Conservation (phyloP, 2,113 vertebrate genomes). For the Diglossa brunneiventris region DNA sequence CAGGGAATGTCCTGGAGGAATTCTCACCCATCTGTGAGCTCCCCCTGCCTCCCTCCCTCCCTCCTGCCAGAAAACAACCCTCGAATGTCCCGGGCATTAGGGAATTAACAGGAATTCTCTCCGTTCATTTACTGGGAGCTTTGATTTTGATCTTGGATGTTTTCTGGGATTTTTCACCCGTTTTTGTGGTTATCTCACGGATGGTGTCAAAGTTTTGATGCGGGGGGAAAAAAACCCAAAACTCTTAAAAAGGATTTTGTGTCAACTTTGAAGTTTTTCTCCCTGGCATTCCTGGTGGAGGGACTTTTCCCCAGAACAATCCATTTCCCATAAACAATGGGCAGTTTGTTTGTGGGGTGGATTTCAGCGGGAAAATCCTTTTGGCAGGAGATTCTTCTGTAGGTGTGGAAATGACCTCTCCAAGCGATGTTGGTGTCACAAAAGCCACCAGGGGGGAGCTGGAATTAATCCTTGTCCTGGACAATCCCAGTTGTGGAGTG, state of each 20-base stretch:
- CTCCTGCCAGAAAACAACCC: neutral
- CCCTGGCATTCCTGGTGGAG: neutral
- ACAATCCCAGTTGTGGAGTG: neutral
- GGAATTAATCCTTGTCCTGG: neutral
- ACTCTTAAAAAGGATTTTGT: neutral
- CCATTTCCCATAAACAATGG: neutral
- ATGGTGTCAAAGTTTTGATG: neutral
- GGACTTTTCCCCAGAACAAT: neutral
- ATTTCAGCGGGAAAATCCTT: neutral
- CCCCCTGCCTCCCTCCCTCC: neutral
- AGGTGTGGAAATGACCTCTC: neutral
- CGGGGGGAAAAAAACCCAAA: neutral
- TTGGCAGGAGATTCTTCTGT: neutral
- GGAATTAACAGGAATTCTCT: neutral
- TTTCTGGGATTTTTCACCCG: neutral
- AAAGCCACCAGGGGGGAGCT: neutral
- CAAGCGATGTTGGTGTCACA: neutral
- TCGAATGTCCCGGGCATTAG: rapidly evolving
- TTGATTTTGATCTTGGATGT: neutral
- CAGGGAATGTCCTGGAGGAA: neutral
- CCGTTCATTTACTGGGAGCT: neutral
- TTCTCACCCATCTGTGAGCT: neutral
- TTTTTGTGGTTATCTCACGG: neutral
- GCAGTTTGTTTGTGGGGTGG: neutral
- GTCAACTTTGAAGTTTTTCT: neutral